Conservation (phyloP, 2,888 invertebrate species). For the Tetanocera ferruginea region DNA sequence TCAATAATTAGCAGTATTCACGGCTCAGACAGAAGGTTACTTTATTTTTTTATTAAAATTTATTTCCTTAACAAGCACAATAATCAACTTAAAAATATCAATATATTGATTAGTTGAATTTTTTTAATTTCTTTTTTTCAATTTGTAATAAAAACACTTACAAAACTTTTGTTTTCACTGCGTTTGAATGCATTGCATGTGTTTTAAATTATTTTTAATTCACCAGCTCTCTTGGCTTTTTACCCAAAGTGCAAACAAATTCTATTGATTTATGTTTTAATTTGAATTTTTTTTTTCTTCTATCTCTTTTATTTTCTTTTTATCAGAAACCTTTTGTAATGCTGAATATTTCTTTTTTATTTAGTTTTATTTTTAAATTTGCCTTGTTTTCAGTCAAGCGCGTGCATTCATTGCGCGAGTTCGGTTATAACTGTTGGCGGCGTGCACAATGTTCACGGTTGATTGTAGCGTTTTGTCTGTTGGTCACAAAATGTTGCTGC, state of each 20-base stretch:
- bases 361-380: neutral
- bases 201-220: no score
- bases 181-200: no score
- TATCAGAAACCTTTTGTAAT: neutral
- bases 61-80: no score
- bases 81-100: no score
- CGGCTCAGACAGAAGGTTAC: no score
- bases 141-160: neutral
- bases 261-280: neutral
- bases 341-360: neutral
- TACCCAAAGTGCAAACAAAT: no score
- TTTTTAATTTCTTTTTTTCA: neutral
- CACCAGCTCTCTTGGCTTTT: no score
- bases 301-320: no score
- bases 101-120: neutral
- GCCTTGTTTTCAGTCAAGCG: neutral
- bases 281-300: neutral
- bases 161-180: no score
- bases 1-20: no score
- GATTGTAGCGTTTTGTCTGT: neutral
- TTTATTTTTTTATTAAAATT: no score
- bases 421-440: conserved; percentile 16
- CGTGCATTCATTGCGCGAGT: conserved; percentile 18
- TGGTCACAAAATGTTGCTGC: neutral
- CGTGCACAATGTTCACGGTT: neutral